Percentiles rank a stretch among this genome's conserved stretches.
Conservation (phyloP, 2,113 vertebrate genomes). For the Columbina picui region DNA sequence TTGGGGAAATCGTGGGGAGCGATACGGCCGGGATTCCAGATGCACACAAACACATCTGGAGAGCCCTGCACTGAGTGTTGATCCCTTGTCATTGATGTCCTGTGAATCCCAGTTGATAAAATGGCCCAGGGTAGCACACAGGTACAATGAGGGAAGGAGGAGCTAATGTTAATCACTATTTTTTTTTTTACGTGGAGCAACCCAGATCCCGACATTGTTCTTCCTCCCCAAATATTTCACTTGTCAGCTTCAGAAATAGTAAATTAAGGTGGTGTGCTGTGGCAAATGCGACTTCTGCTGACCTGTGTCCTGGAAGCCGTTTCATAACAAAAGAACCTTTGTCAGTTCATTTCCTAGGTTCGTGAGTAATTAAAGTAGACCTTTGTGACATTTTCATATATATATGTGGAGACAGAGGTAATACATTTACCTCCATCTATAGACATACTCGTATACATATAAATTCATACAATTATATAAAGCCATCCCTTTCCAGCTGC, state of each 20-base stretch:
- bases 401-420: background rate
- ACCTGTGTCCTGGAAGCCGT: background rate
- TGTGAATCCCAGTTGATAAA: background rate
- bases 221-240: background rate
- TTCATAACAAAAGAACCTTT: background rate
- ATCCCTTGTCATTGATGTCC: no score
- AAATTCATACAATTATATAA: background rate
- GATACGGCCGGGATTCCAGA: fast-evolving
- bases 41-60: fast-evolving
- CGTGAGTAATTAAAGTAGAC: background rate
- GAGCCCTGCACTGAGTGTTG: fast-evolving
- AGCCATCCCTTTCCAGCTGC: background rate
- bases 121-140: background rate
- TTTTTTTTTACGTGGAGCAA: no score
- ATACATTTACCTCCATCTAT: background rate
- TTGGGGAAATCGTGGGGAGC: background rate
- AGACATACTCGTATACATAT: fast-evolving
- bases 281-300: background rate
- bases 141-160: background rate
- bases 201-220: background rate
- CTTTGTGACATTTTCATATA: background rate
- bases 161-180: background rate
- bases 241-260: background rate
- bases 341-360: background rate
- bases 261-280: background rate